Evolutionary conservation across 2,888 invertebrate species (phyloP), one percentile per base, ranked within the genome.

Genomic region (Tachina grossa): DNA sequence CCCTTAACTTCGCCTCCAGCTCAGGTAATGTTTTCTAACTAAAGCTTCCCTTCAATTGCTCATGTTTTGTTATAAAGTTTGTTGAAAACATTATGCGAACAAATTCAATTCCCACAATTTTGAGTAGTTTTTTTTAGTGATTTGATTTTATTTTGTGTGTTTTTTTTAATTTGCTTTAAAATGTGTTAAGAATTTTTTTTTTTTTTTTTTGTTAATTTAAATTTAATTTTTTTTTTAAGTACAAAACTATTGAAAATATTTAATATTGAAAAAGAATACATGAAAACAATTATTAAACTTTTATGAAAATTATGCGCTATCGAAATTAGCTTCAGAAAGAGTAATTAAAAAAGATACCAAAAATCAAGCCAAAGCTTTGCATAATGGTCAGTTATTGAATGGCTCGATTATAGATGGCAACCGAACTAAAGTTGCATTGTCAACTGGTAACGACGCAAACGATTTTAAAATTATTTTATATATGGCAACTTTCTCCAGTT

Each of bases 1-100:
- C 93, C 93, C 90, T 94, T 94, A 89, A 91, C 94, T 87, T 93
- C 94, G 89, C 93, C 93, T 89, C 93, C 94, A 89, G 94, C 94
- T 88, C 94, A 94, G 94, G 94, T 94, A 93, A 93, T 88, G n/a
- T 61, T 83, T 82, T 59, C 57, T 51, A n/a, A 66, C 57, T 45
- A n/a, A 66, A 41, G 61, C 51, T 19, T 8, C 49, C n/a, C 22
- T 59, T 14, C 39, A 19, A 51, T n/a, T 55, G 61, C 39, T 31
- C 49, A 22, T 41, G 59, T 80, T 41, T 11, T 39, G 13, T 41
- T 39, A 43, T 49, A 43, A n/a, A 22, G 22, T 74, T 75, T 75
- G 47, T 59, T 82, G 43, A 43, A 74, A 69, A 72, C 72, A 19
- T 13, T 47, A 22, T 61, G 49, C 31, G 10, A 31, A 49, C 5